Base-by-base conservation (phyloP, 2,113 vertebrate species). In the Oxyura jamaicensis region DNA sequence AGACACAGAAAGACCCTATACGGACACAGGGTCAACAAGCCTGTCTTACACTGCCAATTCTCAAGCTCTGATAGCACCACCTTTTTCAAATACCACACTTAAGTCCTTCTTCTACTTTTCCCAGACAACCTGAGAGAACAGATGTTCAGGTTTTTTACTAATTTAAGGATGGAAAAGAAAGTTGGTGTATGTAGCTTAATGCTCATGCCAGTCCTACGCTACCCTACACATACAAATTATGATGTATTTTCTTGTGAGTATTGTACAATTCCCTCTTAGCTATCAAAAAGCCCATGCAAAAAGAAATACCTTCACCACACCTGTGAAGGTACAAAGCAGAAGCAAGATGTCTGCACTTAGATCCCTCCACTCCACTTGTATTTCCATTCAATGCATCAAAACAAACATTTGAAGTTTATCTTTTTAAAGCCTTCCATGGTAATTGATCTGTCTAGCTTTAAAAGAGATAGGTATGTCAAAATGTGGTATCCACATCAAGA, bases 81-180 rank as follows among this genome's bases (percentile, higher is more conserved):
- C 26, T 73, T 66, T 66, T 74, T 22, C 22, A 52, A 76, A 91
- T 29, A 65, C 13, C 13, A 60, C 1, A 36, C 3, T 72, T 26
- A 50, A 28, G 6, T 36, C 10, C 8, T 8, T 82, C 26, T 7
- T 60, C 22, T 42, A 68, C 35, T 79, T 28, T 12, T 77, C 31
- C 8, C 35, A n/a, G 7, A 52, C 3, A 41, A 9, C 74, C 66
- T 59, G 44, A 74, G 31, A 29, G 15, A 90, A 52, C 8, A 60
- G 50, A 9, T 0, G 0, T 28, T 74, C 21, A 8, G 3, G 3
- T 1, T n/a, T 87, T 62, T 36, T 23, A 53, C 19, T 52, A 28
- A 78, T 29, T 50, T 31, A 75, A 81, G 6, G n/a, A 80, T 33
- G 13, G 8, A 91, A 46, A 2, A 71, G 3, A 4, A 91, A 83